Evolutionary conservation across 2,797 vertebrate species (phyloP), one percentile per base, ranked within the genome.

Genomic region (Etheostoma nigrum): DNA sequence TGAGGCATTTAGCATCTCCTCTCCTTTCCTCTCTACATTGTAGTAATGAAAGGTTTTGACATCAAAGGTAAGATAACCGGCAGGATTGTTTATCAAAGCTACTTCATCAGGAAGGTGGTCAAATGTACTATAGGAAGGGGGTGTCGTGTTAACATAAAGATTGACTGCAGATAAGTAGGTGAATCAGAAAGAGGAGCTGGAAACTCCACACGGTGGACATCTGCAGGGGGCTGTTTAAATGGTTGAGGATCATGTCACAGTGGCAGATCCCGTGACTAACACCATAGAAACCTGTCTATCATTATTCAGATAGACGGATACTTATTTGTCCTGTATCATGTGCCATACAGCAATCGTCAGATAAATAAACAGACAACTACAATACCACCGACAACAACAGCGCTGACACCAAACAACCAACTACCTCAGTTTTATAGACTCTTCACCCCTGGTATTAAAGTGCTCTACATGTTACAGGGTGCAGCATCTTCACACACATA

Each of bases 91-190:
- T 74, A 67, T 74, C 61, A 73, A 62, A 79, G 63, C 58, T 21
- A 42, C 68, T 72, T 69, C 64, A 66, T 70, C 65, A 79, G 51
- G 57, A 75, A 42, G 55, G 73, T 57, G 63, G 68, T 63, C 8
- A 1, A 40, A 67, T 15, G 18, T 40, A 40, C 10, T 4, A 2
- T 33, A 33, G 42, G 61, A 54, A 14, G 3, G 9, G 45, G 45
- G 30, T 62, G 49, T 84, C 78, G 77, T 61, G 69, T 80, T 87
- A 75, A 72, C 59, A 70, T 68, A 18, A 79, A 74, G 78, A 75
- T 62, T 0, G 21, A 76, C 44, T 42, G 60, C 16, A 7, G 67
- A 81, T 68, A 68, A 81, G 36, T 36, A 27, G 65, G 66, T 74
- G 74, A 77, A 33, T 75, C 64, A 76, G 69, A 27, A 72, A 52